Base-by-base conservation (phyloP, 2,113 vertebrate genomes). In the Anguilla rostrata region DNA sequence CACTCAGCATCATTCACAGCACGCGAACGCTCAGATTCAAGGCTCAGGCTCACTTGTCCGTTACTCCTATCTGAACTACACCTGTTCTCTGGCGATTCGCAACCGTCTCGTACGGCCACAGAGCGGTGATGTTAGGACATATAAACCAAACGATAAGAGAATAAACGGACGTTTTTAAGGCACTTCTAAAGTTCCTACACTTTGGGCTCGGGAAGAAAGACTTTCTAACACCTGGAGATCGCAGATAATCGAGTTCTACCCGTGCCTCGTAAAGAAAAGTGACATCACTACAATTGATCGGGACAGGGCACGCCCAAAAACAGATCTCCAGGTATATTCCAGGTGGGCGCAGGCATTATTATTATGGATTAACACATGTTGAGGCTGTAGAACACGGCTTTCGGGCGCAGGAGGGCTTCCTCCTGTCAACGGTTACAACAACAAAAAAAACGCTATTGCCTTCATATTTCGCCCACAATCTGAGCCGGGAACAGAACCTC, bases 181-280 rank as follows among this genome's bases (percentile, higher is more conserved):
- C 85, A 82, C 84, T 85, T n/a, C 29, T 79, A 56, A 80, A 82
- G 26, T 29, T 79, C 41, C 75, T 85, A 49, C 84, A 80, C 84
- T 57, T 85, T 80, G 46, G 78, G 46, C 39, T 85, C 60, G 75
- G 78, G 46, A 40, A 39, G 26, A 16, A 56, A 78, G 34, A 46
- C 78, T 57, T 39, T 26, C 39, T 16, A 53, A 82, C n/a, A 46
- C 49, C n/a, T 15, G 26, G 75, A 39, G 46, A 26, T 22, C 46
- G 40, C 81, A 14, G 9, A 85, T 34, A 34, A 34, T 22, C 16
- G 66, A 53, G 16, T 39, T 49, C 75, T 53, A 85, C 5, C 18
- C 22, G 46, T 39, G 29, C 39, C 46, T 22, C 71, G 53, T 29
- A 78, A 75, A 75, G 5, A 34, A 46, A 78, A 46, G 34, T 34